Evolutionary conservation across 1,140 invertebrate species (phyloP), one percentile per base, ranked within the genome.

Genomic region (Macrocentrus cingulum): DNA sequence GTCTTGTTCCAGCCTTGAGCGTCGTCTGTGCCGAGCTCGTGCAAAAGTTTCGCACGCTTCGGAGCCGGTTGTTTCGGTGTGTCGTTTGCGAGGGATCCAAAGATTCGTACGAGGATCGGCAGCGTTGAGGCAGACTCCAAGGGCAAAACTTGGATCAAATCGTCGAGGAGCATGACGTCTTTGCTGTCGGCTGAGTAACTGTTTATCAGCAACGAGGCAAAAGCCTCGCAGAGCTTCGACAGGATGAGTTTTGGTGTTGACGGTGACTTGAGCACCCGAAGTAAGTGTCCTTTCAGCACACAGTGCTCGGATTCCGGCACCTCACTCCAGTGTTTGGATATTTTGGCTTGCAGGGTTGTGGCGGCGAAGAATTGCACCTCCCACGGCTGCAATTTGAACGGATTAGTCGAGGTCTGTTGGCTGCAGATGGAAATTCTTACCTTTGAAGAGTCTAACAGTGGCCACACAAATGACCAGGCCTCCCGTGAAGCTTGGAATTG

Each of bases 331-430:
- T 87, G 87, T 72, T 90, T 89, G 60, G 91, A 86, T 32, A 97
- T 85, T 79, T 97, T 97, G 0, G 86, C 84, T 67, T 96, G 90
- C 34, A 97, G 75, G 44, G 91, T 93, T 46, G 88, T 92, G 5
- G 94, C 93, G 54, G 89, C 94, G 84, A 94, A 97, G 80, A 93
- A 96, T 76, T 95, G 92, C 2, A 94, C 88, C 81, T 95, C 92
- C 51, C 86, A 84, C 39, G 85, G 80, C 92, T 95, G 71, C 49
- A 83, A 80, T 20, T 51, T 60, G 46, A 29, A 16, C 6, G 20
- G 36, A 56, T 16, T 18, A 57, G 13, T 16, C 23, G 18, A 23
- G 6, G 36, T 23, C 32, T 19, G 5, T 23, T 11, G 15, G 5
- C 23, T 9, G 8, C 5, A 23, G 6, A 44, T 44, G 22, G 36